Percentiles rank a stretch among this genome's conserved stretches.
Conservation (phyloP, 30 jellyfish, hydroid and myxozoan species). For the Aurelia sp. region DNA sequence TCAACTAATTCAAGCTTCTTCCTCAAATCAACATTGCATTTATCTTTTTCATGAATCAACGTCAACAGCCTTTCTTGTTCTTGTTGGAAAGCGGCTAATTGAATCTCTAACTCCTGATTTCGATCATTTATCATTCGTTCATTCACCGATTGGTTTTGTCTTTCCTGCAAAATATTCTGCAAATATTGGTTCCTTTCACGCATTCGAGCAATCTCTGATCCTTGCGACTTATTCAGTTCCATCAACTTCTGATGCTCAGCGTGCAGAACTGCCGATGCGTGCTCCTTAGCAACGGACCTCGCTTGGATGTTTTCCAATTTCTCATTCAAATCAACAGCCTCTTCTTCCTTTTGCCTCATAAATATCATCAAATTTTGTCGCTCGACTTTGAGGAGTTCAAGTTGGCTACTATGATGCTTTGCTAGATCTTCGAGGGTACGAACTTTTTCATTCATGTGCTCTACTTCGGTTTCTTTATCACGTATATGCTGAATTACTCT, state of each 20-base stretch:
- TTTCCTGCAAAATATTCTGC: conserved; percentile 60
- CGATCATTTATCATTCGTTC: conserved; percentile 20
- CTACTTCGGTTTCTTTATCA: conserved; percentile 39
- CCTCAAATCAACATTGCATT: conserved; percentile 7
- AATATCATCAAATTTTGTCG: conserved; percentile 46
- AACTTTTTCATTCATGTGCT: conserved; percentile 41
- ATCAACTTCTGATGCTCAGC: conserved; percentile 69
- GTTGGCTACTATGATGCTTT: conserved; percentile 57
- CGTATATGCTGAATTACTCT: conserved; percentile 61
- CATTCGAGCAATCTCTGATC: conserved; percentile 76
- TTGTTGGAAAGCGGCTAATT: conserved; percentile 75
- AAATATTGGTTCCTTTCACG: conserved; percentile 68
- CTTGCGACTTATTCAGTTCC: conserved; percentile 75
- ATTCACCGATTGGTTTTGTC: conserved; percentile 42
- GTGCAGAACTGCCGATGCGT: conserved; percentile 76
- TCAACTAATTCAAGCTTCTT: neutral
- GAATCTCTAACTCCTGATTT: conserved; percentile 53
- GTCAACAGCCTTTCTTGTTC: conserved; percentile 78
- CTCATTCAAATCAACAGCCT: conserved; percentile 75
- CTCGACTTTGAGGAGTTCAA: conserved; percentile 67
- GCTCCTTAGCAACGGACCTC: conserved; percentile 80
- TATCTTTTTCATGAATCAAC: conserved; percentile 71
- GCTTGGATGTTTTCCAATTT: conserved; percentile 65
- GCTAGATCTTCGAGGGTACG: conserved; percentile 65
- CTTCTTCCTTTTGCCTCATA: conserved; percentile 56